Evolutionary conservation across 2,888 invertebrate species (phyloP).

Genomic region (Tachina lurida): DNA sequence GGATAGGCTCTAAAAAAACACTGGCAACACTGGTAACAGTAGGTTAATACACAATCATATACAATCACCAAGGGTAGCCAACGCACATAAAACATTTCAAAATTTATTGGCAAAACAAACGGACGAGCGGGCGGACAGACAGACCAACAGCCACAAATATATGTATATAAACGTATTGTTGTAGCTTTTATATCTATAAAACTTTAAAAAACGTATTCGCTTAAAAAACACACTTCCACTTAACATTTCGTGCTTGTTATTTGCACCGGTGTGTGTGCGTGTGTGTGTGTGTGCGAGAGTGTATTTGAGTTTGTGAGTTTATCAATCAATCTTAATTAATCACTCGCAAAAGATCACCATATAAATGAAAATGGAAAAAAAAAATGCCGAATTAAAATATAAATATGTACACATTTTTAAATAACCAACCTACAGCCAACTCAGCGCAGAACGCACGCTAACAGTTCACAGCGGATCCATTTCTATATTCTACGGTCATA

Average conservation of each 20-base stretch:
- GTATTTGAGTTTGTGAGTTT: slow-evolving; percentile 67
- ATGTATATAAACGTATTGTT: slow-evolving; percentile 4
- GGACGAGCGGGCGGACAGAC: slow-evolving; percentile 1
- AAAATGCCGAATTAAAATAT: slow-evolving; percentile 40
- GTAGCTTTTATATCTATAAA: slow-evolving; percentile 17
- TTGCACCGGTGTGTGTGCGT: background rate
- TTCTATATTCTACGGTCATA: background rate
- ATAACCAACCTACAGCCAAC: background rate
- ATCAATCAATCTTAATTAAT: slow-evolving; percentile 83
- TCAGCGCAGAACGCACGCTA: slow-evolving; percentile 28
- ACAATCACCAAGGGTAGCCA: slow-evolving; percentile 66
- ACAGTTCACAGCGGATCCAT: background rate
- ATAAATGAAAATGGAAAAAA: slow-evolving; percentile 73
- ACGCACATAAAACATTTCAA: slow-evolving; percentile 68
- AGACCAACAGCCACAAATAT: background rate
- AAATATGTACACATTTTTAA: slow-evolving; percentile 15
- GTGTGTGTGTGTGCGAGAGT: slow-evolving; percentile 42
- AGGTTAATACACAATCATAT: slow-evolving; percentile 36
- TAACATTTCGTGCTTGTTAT: slow-evolving; percentile 44
- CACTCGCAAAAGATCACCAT: slow-evolving; percentile 78
- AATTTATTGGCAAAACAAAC: slow-evolving; percentile 66
- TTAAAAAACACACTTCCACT: slow-evolving; percentile 8
- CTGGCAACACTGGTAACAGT: slow-evolving; percentile 19
- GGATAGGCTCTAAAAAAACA: too few species aligned
- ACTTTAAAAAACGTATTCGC: slow-evolving; percentile 43